Percentiles rank a stretch among this genome's conserved stretches.
Evolutionary conservation across 2,113 vertebrate species (phyloP).

Genomic region (Elanoides forficatus): DNA sequence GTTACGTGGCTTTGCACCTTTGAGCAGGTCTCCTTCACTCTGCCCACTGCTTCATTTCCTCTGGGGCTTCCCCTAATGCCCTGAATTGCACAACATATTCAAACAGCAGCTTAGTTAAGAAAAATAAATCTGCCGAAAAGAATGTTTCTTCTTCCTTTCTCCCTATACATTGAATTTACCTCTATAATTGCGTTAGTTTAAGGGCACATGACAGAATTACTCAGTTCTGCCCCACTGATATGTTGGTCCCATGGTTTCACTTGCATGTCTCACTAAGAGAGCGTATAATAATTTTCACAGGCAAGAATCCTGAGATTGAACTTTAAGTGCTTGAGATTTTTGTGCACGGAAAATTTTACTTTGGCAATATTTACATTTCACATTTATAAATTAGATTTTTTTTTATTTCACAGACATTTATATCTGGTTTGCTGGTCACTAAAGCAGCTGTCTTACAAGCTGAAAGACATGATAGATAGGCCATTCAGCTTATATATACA

Average conservation of each 20-base stretch:
- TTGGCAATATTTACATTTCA: neutral
- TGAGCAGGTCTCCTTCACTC: conserved; percentile 10
- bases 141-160: neutral
- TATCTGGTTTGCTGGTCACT: neutral
- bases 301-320: neutral
- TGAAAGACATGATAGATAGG: neutral
- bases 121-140: neutral
- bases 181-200: neutral
- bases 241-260: neutral
- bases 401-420: neutral
- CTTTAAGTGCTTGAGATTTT: neutral
- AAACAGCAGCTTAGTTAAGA: neutral
- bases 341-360: neutral
- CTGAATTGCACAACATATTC: neutral
- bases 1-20: conserved; percentile 4
- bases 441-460: neutral
- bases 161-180: neutral
- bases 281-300: neutral
- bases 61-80: neutral
- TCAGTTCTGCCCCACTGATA: neutral
- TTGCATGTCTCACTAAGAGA: neutral
- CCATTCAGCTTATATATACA: neutral
- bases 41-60: neutral
- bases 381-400: neutral
- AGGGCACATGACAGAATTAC: neutral